Evolutionary conservation across 1,140 invertebrate genomes (phyloP).

Genomic region (Meloidogyne hapla): DNA sequence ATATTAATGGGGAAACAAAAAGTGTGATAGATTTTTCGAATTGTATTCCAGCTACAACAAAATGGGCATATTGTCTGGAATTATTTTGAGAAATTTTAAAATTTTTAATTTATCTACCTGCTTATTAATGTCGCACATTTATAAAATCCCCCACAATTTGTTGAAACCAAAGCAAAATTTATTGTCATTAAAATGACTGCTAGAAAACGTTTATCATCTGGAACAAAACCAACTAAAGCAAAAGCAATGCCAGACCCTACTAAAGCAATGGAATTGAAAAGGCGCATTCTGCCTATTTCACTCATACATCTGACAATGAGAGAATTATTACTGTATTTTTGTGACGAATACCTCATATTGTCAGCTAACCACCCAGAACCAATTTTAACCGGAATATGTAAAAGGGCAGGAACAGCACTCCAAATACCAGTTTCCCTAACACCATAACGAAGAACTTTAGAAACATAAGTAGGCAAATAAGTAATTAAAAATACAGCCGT

Average conservation of each 20-base stretch:
- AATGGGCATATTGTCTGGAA: constrained; percentile 40
- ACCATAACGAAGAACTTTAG: constrained; percentile 41
- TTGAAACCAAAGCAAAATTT: constrained; percentile 47
- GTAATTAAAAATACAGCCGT: constrained; percentile 47
- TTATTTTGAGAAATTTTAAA: background rate
- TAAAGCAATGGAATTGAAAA: constrained; percentile 53
- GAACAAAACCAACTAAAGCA: constrained; percentile 48
- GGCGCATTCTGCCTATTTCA: constrained; percentile 44
- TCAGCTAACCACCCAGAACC: constrained; percentile 21
- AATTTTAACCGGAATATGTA: constrained; percentile 26
- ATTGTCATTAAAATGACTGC: constrained; percentile 43
- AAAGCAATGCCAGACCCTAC: constrained; percentile 48
- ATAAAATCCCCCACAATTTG: constrained; percentile 56
- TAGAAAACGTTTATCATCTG: constrained; percentile 32
- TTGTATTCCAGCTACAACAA: constrained; percentile 42
- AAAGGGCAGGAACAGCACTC: constrained; percentile 11
- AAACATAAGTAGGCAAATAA: constrained; percentile 47
- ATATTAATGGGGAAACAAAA: constrained; percentile 43
- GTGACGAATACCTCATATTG: constrained; percentile 22
- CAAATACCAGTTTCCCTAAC: constrained; percentile 31
- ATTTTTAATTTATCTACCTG: constrained; percentile 24
- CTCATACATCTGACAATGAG: constrained; percentile 41
- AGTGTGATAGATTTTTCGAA: constrained; percentile 42
- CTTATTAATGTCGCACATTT: constrained; percentile 53
- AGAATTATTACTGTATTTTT: too few relatives aligned